Base-by-base conservation (phyloP, 2,113 vertebrate species). In the Ascaphus truei region DNA sequence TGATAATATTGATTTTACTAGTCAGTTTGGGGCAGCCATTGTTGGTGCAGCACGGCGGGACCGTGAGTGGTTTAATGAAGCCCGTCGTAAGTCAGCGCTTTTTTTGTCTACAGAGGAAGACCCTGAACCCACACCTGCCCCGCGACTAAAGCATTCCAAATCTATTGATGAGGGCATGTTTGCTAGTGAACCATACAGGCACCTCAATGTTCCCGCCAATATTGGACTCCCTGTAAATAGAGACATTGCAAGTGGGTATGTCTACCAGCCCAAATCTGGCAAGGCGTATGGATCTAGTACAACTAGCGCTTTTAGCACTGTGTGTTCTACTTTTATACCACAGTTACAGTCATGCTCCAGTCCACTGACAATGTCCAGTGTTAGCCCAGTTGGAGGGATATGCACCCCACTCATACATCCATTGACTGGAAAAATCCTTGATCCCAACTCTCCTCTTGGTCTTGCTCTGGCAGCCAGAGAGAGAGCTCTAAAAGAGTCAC, bases 121-220 rank as follows among this genome's bases (percentile, higher is more conserved):
- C 1, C 69, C 75, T 2, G 77, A 73, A 34, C 71, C 75, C 25
- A 53, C 58, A 1, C 89, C 91, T 11, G 82, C 85, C 3, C 85
- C 90, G 0, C 87, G 92, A 22, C 84, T 95, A 56, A 89, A 92
- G 10, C 93, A 94, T 22, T 96, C 94, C 67, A 96, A 96, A 37
- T 95, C 93, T 52, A 96, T 96, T 16, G 95, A 96, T n/a, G 95
- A 96, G 56, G 94, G 92, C 77, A 93, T 96, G 93, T 95, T 96
- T 74, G 92, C 92, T 0, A 91, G 86, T 2, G 92, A 94, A 82
- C 91, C 90, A 18, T 93, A 92, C 73, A 89, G 94, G 65, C 93
- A 95, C 52, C 90, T 94, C 83, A 79, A 94, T 92, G 87, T 93
- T 69, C 72, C 89, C 22, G 81, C 33, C 84, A 63, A 90, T 63